Base-by-base conservation (phyloP, 2,888 invertebrate genomes). In the Carcina quercana region DNA sequence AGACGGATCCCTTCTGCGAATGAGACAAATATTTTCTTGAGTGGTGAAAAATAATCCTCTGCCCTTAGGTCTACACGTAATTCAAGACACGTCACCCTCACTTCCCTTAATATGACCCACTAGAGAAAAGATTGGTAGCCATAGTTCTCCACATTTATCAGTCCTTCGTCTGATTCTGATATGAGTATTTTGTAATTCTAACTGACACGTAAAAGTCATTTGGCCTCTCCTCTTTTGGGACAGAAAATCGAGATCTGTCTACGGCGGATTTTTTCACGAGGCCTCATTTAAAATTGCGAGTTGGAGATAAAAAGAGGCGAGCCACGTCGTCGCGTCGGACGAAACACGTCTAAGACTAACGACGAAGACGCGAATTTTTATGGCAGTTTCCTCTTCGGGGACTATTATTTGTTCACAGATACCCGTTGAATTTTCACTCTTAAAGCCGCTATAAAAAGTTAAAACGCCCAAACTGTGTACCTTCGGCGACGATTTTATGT, bases 301-400 rank as follows among this genome's bases (percentile, higher is more conserved):
- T 53, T 45, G 49, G 57, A 64, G 61, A 70, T 65, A 66, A 68
- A 68, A 61, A 60, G 54, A 57, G 61, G 47, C 46, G 54, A 55
- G 42, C 39, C 51, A 43, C 45, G 42, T 37, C 50, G 47, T 57
- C 53, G 52, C 52, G 54, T 57, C 48, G 49, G 44, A n/a, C 79
- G 75, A 79, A 78, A 79, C 76, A 74, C 79, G 75, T 73, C 78
- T 65, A 68, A 66, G 67, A 69, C 75, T 79, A 80, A 79, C 76
- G 76, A 75, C 67, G 62, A 62, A 66, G 61, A 50, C 61, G 66
- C 66, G 73, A 68, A 72, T 75, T 78, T 76, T 79, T 74, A 78
- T 69, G 61, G 72, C 62, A 66, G 61, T 69, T 69, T 64, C 57
- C 59, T 60, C 70, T 66, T 62, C 46, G 50, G 72, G 68, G 66